Conservation (phyloP, 2,113 vertebrate species). For the Turdus rufiventris region DNA sequence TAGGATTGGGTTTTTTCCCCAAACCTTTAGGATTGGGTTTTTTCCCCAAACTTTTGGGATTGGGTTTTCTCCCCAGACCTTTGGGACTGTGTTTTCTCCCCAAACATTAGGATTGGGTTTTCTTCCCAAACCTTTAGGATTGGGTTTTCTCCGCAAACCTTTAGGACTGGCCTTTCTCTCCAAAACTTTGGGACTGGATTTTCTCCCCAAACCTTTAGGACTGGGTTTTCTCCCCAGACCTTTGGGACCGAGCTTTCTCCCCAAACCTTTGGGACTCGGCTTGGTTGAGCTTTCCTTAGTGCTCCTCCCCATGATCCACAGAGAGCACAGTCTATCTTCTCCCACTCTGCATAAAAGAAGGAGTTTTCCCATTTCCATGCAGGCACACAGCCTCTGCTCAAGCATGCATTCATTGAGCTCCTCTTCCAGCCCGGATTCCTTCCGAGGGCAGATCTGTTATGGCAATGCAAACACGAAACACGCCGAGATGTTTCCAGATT, state of each 20-base stretch:
- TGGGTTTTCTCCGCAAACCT: too few species aligned
- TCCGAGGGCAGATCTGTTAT: fast-evolving
- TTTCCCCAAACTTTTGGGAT: not conserved
- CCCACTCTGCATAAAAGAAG: not conserved
- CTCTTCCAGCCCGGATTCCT: not conserved
- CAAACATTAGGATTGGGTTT: not conserved
- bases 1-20: not conserved
- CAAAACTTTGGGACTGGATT: not conserved
- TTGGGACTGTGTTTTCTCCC: not conserved
- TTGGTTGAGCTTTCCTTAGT: not conserved
- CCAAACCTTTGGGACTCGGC: not conserved
- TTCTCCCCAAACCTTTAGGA: not conserved
- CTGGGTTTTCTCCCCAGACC: not conserved
- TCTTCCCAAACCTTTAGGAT: not conserved
- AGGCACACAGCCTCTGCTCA: not conserved
- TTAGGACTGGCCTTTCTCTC: not conserved
- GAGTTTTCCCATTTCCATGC: not conserved
- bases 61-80: not conserved
- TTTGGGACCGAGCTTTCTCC: not conserved
- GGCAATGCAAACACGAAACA: fast-evolving
- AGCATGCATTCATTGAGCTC: not conserved
- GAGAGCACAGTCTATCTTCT: not conserved
- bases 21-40: not conserved
- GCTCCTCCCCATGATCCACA: not conserved
- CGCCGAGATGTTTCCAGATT: fast-evolving